phyloP scores from a whole-genome alignment of 92 coral and sea anemone genomes.

The Porites rus region DNA sequence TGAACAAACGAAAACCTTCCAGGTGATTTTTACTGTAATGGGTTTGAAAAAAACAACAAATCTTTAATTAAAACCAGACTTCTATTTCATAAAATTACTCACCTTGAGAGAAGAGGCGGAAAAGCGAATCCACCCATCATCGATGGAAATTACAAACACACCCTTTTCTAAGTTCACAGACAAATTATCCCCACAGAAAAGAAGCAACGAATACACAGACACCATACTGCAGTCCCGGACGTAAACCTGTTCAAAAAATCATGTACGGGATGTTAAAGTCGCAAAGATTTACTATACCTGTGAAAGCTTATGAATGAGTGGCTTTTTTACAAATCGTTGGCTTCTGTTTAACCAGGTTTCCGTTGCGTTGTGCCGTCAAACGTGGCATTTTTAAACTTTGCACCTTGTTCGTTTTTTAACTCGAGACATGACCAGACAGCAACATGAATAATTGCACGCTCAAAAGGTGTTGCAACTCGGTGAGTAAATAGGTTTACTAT shows the following conservation, averaged over 20 bases:
- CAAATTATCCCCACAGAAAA: conserved; percentile 86
- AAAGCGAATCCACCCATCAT: conserved; percentile 93
- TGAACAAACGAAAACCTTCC: no score
- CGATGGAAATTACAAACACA: conserved; percentile 76
- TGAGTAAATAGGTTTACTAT: no score
- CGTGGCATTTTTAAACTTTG: no score
- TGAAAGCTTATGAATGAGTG: not conserved
- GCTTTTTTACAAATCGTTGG: no score
- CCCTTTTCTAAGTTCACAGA: conserved; percentile 79
- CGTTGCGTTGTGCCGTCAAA: no score
- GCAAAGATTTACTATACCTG: not conserved
- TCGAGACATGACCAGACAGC: no score
- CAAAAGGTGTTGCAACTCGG: no score
- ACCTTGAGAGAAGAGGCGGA: conserved; percentile 75
- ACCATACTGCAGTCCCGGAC: conserved; percentile 94
- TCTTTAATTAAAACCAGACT: no score
- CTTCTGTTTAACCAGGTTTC: no score
- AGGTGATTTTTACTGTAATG: no score
- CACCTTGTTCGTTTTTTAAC: no score
- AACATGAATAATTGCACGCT: not conserved
- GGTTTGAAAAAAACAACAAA: no score
- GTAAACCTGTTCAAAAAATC: conserved; percentile 66
- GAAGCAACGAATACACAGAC: conserved; percentile 76
- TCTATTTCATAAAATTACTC: not conserved
- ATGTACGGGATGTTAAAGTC: not conserved